Evolutionary conservation across 1,140 invertebrate species (phyloP).

Genomic region (Acromyrmex echinatior): DNA sequence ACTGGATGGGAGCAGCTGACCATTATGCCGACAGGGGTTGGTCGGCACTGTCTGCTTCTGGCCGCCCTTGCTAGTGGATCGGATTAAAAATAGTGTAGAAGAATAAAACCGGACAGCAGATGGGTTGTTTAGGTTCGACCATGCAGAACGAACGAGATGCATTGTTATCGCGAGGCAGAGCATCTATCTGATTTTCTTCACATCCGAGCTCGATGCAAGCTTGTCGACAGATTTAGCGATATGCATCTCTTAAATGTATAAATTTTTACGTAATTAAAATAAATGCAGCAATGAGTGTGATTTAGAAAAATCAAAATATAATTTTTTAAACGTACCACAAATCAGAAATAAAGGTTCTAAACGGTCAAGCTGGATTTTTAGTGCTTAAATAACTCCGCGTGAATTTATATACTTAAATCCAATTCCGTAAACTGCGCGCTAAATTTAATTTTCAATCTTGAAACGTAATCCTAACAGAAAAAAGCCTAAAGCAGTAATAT

Average conservation of each 20-base stretch:
- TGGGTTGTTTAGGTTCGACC: conserved; percentile 74
- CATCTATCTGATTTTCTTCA: conserved; percentile 50
- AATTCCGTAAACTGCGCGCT: too few species aligned
- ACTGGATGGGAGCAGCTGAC: conserved; percentile 79
- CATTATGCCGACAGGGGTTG: conserved; percentile 71
- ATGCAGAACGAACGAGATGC: conserved; percentile 53
- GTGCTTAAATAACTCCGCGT: too few species aligned
- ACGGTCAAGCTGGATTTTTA: too few species aligned
- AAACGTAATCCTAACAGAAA: too few species aligned
- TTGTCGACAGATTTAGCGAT: conserved; percentile 36
- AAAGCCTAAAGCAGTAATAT: too few species aligned
- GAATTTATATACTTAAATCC: too few species aligned
- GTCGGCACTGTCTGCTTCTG: conserved; percentile 65
- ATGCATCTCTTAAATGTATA: neutral
- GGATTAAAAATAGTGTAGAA: conserved; percentile 81
- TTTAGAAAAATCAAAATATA: neutral
- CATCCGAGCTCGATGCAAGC: conserved; percentile 25
- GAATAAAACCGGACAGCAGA: conserved; percentile 84
- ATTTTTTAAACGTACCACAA: neutral
- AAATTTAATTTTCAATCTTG: too few species aligned
- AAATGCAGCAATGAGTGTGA: neutral
- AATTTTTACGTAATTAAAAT: neutral
- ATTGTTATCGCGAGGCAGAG: conserved; percentile 71
- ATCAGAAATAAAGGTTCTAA: neutral
- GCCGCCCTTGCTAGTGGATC: conserved; percentile 75